These are phyloP conservation scores for Saturnia pavonia DNA, from an alignment of 2,888 invertebrate species.

Conservation along the genomic window DNA sequence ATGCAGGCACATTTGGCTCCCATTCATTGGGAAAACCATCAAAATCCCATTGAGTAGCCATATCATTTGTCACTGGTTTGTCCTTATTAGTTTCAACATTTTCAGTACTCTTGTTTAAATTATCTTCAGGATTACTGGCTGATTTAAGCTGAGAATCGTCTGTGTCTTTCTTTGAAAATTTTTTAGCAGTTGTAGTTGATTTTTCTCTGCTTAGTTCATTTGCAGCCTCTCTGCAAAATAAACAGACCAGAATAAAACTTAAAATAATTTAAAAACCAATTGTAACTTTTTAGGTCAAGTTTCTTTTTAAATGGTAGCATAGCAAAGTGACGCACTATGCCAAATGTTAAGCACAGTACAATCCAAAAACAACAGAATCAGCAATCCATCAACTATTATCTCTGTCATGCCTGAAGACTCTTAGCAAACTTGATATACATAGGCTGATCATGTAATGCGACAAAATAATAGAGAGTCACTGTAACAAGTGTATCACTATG, in stretches of 20 bases:
- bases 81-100: conserved; percentile 31
- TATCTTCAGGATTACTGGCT: conserved; percentile 24
- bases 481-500: too few species aligned
- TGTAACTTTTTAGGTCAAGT: background rate
- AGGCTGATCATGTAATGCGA: too few species aligned
- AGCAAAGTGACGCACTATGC: too few species aligned
- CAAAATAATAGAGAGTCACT: too few species aligned
- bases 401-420: too few species aligned
- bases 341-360: too few species aligned
- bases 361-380: too few species aligned
- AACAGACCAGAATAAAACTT: background rate
- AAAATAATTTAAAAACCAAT: background rate
- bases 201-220: conserved; percentile 73
- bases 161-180: conserved; percentile 41
- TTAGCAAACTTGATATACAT: too few species aligned
- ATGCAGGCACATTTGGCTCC: conserved; percentile 55
- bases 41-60: conserved; percentile 69
- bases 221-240: conserved; percentile 59
- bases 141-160: conserved; percentile 30
- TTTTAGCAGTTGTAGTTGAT: conserved; percentile 46
- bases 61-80: conserved; percentile 48
- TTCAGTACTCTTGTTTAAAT: conserved; percentile 27
- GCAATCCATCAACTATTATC: too few species aligned
- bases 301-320: too few species aligned
- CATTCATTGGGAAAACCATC: conserved; percentile 57